Base-by-base conservation (phyloP, 2,888 invertebrate species). In the Graphium colonna region DNA sequence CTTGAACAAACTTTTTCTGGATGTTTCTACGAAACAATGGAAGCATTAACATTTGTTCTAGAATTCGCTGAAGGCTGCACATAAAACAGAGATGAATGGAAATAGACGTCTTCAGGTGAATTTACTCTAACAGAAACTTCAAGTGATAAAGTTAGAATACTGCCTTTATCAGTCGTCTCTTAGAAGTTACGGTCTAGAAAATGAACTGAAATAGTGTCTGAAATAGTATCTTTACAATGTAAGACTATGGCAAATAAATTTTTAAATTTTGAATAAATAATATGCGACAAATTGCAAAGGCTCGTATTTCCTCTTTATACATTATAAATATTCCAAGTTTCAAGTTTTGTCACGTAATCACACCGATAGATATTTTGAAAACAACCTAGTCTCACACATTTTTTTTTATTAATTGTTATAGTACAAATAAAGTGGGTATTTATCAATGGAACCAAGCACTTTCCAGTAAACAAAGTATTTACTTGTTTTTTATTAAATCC, bases 111-210 rank as follows among this genome's bases (percentile, higher is more conserved):
- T 9, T 38, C 13, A n/a, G 13, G 44, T 26, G 44, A 53, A 53
- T 53, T 53, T 53, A 53, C 39, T 44, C 39, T 17, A 53, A 48
- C 43, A 12, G 39, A 48, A 53, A 53, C 21, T 53, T 49, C 43
- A 48, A 38, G 43, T 39, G 44, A 48, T 53, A 53, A 53, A 49
- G 53, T 53, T 53, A 26, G 40, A 53, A 53, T 49, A 43, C 53
- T 39, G 43, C 48, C 52, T 47, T 52, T 48, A 52, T 42, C 47
- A 43, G 52, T 43, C 52, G 42, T 36, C 31, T 43, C 42, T 39
- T 12, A 48, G 36, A 48, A 52, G 43, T 48, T 52, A 52, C 31
- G n/a, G 38, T 39, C 47, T 36, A 17, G 44, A 49, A 52, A 36
- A 39, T 48, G 48, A 49, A 53, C 18, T 53, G 15, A 53, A 53